Percentiles rank a stretch among this genome's conserved stretches.
These are phyloP conservation scores for Drosophila repleta DNA, from an alignment of 1,140 invertebrate genomes.

Conservation along the genomic window DNA sequence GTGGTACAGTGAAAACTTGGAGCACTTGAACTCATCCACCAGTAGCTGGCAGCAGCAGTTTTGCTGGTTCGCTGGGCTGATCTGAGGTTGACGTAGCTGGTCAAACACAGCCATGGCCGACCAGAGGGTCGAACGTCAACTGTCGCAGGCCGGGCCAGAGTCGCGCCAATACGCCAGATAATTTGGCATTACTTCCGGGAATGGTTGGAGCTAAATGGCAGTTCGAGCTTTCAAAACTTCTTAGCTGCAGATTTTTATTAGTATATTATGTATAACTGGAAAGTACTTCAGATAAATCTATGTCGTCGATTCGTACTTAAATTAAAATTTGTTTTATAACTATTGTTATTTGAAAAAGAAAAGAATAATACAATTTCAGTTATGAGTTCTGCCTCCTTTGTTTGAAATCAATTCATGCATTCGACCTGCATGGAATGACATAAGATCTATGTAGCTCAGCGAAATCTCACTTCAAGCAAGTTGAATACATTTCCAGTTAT, in stretches of 20 bases:
- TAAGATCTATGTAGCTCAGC: too few species aligned
- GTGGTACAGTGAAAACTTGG: constrained; percentile 60
- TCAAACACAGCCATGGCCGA: constrained; percentile 31
- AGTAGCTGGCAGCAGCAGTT: constrained; percentile 84
- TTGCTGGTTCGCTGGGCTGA: constrained; percentile 37
- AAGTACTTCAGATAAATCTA: too few species aligned
- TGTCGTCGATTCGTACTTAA: too few species aligned
- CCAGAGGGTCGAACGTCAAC: constrained; percentile 61
- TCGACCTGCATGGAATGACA: too few species aligned
- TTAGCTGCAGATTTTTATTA: constrained; percentile 55
- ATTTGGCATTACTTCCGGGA: constrained; percentile 52
- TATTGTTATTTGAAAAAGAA: too few species aligned
- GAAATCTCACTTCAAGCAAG: too few species aligned
- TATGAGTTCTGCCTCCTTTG: too few species aligned
- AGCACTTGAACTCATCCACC: constrained; percentile 65
- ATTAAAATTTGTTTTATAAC: too few species aligned
- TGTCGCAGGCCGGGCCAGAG: constrained; percentile 39
- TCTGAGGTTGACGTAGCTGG: constrained; percentile 32
- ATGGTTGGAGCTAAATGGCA: constrained; percentile 44
- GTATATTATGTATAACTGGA: constrained; percentile 30
- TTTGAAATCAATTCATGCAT: too few species aligned
- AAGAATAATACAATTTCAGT: too few species aligned
- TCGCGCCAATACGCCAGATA: constrained; percentile 19
- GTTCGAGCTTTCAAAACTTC: constrained; percentile 43
- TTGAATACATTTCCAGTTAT: too few species aligned